Conservation (phyloP, 1,140 invertebrate species). For the Diuraphis noxia region DNA sequence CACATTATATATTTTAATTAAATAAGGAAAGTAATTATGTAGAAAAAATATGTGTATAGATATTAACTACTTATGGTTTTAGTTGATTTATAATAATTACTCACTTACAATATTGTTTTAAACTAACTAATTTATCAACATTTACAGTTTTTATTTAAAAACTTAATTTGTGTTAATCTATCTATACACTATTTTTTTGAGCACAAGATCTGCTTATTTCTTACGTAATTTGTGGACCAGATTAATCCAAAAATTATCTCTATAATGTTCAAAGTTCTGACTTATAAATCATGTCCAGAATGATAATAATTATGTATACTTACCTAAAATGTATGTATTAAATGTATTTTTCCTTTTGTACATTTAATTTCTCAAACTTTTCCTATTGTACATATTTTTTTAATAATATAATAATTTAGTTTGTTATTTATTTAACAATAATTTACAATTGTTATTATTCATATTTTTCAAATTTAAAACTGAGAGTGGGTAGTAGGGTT, state of each 20-base stretch:
- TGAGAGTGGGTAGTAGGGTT: neutral
- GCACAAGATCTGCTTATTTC: slow-evolving; percentile 7
- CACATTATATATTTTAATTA: neutral
- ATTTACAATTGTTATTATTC: slow-evolving; percentile 1
- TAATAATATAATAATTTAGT: slow-evolving; percentile 34
- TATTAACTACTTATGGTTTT: neutral
- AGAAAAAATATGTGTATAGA: neutral
- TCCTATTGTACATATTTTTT: slow-evolving; percentile 47
- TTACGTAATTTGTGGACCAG: neutral
- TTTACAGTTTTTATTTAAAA: neutral
- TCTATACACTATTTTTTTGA: slow-evolving; percentile 8
- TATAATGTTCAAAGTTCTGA: neutral
- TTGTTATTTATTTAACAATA: slow-evolving; percentile 36
- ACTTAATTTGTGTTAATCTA: neutral
- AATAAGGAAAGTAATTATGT: neutral
- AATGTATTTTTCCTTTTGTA: slow-evolving; percentile 43
- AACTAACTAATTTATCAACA: neutral
- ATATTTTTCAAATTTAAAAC: neutral
- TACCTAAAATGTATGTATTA: slow-evolving; percentile 17
- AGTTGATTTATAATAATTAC: neutral
- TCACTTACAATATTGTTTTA: neutral
- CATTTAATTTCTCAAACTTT: slow-evolving; percentile 29
- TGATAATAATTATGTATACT: slow-evolving; percentile 26
- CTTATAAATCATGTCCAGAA: slow-evolving; percentile 6
- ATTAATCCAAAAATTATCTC: neutral